Conservation (phyloP, 2,113 vertebrate genomes). For the Tinamus guttatus region DNA sequence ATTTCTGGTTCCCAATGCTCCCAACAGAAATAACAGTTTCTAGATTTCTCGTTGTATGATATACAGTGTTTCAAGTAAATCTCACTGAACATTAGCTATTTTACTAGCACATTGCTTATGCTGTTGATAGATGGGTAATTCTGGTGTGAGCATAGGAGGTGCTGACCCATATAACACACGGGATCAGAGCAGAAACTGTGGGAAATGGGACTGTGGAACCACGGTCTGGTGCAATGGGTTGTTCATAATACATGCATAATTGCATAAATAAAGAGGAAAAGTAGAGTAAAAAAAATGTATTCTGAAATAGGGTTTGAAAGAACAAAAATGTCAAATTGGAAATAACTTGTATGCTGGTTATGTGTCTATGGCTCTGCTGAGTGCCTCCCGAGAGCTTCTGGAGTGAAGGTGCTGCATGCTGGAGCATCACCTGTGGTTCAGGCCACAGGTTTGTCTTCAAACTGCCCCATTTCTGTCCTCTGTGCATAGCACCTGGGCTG, state of each 20-base stretch:
- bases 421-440: not conserved
- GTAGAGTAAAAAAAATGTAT: not conserved
- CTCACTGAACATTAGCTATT: accelerated
- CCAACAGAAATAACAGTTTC: not conserved
- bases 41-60: not conserved
- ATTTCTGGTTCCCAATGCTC: not conserved
- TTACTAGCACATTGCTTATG: not conserved
- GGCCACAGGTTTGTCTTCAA: not conserved
- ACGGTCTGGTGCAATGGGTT: not conserved
- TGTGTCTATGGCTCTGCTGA: accelerated
- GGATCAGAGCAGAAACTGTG: not conserved
- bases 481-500: accelerated
- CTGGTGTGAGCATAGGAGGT: not conserved
- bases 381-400: accelerated
- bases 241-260: not conserved
- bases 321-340: not conserved
- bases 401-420: not conserved
- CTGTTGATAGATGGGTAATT: not conserved
- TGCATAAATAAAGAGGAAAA: not conserved
- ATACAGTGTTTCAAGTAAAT: not conserved
- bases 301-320: not conserved
- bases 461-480: accelerated
- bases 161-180: not conserved
- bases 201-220: not conserved
- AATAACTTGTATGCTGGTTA: not conserved